Conservation (phyloP, 2,113 vertebrate genomes). For the Dromaius novaehollandiae region DNA sequence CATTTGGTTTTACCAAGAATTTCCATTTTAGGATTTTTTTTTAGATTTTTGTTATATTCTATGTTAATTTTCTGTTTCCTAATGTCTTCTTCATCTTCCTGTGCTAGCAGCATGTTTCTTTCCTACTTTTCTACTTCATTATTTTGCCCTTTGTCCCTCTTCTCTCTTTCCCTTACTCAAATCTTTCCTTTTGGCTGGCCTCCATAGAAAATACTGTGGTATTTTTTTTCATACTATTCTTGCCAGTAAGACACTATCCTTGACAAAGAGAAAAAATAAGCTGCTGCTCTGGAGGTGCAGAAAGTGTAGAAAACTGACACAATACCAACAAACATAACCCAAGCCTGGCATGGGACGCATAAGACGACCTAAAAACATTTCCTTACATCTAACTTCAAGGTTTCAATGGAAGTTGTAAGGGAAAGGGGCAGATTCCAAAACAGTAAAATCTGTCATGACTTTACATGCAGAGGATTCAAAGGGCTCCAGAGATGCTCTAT, state of each 20-base stretch:
- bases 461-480: conserved; percentile 14
- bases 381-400: not conserved
- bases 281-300: conserved; percentile 41
- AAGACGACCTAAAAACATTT: conserved; percentile 3
- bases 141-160: not conserved
- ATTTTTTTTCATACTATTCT: not conserved
- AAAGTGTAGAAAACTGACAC: conserved; percentile 33
- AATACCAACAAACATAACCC: conserved; percentile 19
- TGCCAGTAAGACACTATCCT: conserved; percentile 28
- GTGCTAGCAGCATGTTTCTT: not conserved
- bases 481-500: not conserved
- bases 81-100: not conserved
- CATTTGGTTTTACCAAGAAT: not conserved
- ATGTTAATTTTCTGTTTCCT: not conserved
- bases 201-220: conserved; percentile 36
- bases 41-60: not conserved
- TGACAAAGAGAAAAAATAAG: conserved; percentile 31
- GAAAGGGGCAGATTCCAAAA: not conserved
- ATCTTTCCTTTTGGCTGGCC: not conserved
- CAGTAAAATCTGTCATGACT: not conserved
- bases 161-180: not conserved
- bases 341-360: not conserved
- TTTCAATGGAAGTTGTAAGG: not conserved
- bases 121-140: not conserved
- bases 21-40: not conserved